Evolutionary conservation across 2,797 vertebrate species (phyloP).

Genomic region (Sorex maritimensis): DNA sequence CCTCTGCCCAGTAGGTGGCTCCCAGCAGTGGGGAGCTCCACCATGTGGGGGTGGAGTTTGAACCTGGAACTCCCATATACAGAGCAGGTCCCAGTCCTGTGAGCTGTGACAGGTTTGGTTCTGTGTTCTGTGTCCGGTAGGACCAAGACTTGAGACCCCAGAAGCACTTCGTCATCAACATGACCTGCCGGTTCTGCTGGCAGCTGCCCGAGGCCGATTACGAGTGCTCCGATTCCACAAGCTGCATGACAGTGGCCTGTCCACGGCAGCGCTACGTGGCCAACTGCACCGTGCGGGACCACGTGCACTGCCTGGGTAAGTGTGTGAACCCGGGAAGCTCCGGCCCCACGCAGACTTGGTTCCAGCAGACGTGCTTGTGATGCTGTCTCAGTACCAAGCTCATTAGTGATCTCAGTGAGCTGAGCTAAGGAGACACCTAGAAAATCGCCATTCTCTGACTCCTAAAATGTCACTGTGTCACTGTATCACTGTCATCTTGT

Average conservation of each 20-base stretch:
- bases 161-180: constrained; percentile 93
- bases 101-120: background rate
- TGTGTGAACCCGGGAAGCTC: background rate
- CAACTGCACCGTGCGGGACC: constrained; percentile 95
- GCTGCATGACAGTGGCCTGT: constrained; percentile 97
- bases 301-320: constrained; percentile 97
- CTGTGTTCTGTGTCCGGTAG: constrained; percentile 86
- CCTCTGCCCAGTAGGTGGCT: background rate
- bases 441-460: too few species aligned
- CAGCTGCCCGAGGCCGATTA: constrained; percentile 96
- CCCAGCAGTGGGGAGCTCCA: too few species aligned
- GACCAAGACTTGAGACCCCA: constrained; percentile 91
- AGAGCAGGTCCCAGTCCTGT: too few species aligned
- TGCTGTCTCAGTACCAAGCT: too few species aligned
- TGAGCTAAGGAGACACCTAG: too few species aligned
- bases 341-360: too few species aligned
- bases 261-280: constrained; percentile 95
- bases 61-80: too few species aligned
- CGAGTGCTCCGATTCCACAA: constrained; percentile 94
- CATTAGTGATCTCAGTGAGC: too few species aligned
- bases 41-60: too few species aligned
- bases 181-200: constrained; percentile 98
- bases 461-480: too few species aligned
- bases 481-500: too few species aligned
- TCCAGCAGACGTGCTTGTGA: too few species aligned